A percentile compares a stretch with the other conserved stretches of the same genome.
phyloP scores from a whole-genome alignment of 2,113 vertebrate genomes.

The Vanacampus margaritifer region DNA sequence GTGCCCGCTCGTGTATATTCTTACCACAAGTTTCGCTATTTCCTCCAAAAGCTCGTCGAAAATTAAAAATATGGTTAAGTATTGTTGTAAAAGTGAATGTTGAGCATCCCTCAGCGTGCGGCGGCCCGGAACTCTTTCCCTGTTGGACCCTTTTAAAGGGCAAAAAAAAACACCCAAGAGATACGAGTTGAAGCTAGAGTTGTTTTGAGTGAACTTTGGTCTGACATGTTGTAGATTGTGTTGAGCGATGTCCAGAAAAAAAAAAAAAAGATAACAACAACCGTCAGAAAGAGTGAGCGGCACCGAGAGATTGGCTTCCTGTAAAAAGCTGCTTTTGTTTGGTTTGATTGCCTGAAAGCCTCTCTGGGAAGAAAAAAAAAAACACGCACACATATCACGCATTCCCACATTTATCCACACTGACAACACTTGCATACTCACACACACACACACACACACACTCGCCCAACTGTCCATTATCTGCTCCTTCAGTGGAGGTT shows the following conservation, averaged over 20 bases:
- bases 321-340: slow-evolving; percentile 59
- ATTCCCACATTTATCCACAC: slow-evolving; percentile 30
- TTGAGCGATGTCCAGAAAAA: slow-evolving; percentile 24
- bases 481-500: slow-evolving; percentile 26
- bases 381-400: slow-evolving; percentile 6
- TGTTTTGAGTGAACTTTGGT: slow-evolving; percentile 14
- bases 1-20: too few relatives aligned
- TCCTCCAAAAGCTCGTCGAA: too few relatives aligned
- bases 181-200: slow-evolving; percentile 1
- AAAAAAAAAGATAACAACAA: not conserved
- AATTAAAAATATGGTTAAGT: too few relatives aligned
- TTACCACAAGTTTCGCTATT: too few relatives aligned
- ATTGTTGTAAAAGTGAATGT: too few relatives aligned
- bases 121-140: not conserved
- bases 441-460: slow-evolving; percentile 1
- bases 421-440: slow-evolving; percentile 20
- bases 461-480: slow-evolving; percentile 37
- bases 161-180: not conserved
- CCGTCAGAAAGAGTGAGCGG: not conserved
- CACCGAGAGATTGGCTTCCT: slow-evolving; percentile 17
- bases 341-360: slow-evolving; percentile 59
- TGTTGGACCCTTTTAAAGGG: not conserved
- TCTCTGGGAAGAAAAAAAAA: slow-evolving; percentile 13
- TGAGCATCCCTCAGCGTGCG: too few relatives aligned
- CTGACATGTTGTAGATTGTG: slow-evolving; percentile 20